phyloP scores from a whole-genome alignment of 2,113 vertebrate genomes.

The Acrocephalus kingi region DNA sequence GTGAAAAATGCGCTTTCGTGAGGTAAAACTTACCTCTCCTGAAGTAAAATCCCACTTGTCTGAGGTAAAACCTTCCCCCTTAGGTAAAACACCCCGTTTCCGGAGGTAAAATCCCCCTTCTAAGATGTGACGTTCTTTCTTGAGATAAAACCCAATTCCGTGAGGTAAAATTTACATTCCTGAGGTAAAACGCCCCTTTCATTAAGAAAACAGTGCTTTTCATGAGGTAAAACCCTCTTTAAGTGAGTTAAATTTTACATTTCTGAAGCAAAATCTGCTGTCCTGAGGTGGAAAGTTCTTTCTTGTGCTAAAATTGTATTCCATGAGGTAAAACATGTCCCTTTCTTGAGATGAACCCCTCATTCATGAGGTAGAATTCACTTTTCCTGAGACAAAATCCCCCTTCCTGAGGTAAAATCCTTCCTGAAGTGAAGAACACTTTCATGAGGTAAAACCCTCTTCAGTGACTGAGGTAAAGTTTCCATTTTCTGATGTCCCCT shows the following conservation, averaged over 20 bases:
- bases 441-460: not conserved
- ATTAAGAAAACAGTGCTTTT: no score
- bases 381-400: not conserved
- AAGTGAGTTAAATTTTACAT: not conserved
- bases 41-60: accelerated
- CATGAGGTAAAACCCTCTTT: not conserved
- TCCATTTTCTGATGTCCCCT: not conserved
- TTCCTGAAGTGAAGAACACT: not conserved
- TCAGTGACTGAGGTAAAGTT: not conserved
- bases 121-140: not conserved
- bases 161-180: not conserved
- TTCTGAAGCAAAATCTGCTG: not conserved
- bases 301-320: not conserved
- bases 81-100: not conserved
- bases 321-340: not conserved
- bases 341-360: not conserved
- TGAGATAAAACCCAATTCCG: not conserved
- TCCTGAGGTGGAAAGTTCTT: not conserved
- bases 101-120: accelerated
- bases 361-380: not conserved
- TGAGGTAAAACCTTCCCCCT: not conserved
- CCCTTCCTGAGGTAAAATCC: not conserved
- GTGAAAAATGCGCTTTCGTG: not conserved
- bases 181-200: not conserved
- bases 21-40: not conserved